Evolutionary conservation across 2,888 invertebrate genomes (phyloP).

Genomic region (Opisthograptis luteolata): DNA sequence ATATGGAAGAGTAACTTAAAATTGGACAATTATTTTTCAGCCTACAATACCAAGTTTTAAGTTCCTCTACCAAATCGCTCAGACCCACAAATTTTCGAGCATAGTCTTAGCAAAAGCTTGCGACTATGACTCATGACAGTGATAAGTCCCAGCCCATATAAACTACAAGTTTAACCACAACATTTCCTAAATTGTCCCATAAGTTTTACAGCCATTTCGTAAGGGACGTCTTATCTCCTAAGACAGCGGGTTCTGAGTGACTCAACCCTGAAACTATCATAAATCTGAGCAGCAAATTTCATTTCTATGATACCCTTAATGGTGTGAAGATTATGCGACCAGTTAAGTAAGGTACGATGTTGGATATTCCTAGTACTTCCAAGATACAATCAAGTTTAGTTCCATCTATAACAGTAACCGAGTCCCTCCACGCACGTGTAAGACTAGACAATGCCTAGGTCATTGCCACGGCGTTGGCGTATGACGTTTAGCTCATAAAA

Average conservation of each 20-base stretch:
- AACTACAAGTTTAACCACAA: constrained; percentile 8
- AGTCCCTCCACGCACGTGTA: constrained; percentile 3
- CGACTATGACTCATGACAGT: constrained; percentile 8
- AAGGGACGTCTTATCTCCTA: constrained; percentile 35
- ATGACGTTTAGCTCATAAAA: constrained; percentile 30
- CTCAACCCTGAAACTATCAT: constrained; percentile 40
- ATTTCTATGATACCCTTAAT: constrained; percentile 51
- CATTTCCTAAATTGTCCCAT: constrained; percentile 25
- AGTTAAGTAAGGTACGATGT: too few relatives aligned
- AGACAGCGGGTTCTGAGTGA: constrained; percentile 29
- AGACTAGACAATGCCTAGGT: constrained; percentile 46
- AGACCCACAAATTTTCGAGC: too few relatives aligned
- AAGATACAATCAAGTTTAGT: constrained; percentile 8
- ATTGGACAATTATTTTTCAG: too few relatives aligned
- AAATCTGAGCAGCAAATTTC: constrained; percentile 50
- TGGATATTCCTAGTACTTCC: neutral
- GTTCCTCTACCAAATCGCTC: too few relatives aligned
- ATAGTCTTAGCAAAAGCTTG: constrained; percentile 11
- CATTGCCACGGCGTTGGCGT: constrained; percentile 41
- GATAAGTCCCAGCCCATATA: constrained; percentile 4
- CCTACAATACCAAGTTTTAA: too few relatives aligned
- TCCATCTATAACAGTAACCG: constrained; percentile 3
- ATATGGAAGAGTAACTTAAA: too few relatives aligned
- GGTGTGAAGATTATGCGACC: constrained; percentile 29
- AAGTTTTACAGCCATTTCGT: constrained; percentile 34